Base-by-base conservation (phyloP, 1,140 invertebrate species). In the Drosophila melanica region DNA sequence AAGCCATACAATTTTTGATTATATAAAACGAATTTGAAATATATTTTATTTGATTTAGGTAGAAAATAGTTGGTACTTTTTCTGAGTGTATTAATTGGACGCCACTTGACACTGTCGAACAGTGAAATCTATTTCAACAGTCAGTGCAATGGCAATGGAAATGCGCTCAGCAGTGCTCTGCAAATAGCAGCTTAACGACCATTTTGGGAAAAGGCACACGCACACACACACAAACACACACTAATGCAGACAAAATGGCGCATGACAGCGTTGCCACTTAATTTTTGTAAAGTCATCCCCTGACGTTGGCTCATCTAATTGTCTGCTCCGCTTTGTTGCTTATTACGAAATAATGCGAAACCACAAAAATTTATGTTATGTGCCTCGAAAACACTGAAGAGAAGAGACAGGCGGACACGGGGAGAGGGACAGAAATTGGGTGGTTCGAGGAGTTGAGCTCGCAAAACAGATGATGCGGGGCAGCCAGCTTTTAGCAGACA, bases 281-380 rank as follows among this genome's bases (percentile, higher is more conserved):
- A 81, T 86, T 87, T 77, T 65, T 53, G 45, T 70, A 62, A 82
- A 87, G 51, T 72, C 82, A 62, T 81, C 82, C 84, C 82, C 72
- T 44, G 79, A 62, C 75, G 39, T 44, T 35, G 59, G 23, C 23
- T 47, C 67, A 66, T 67, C 79, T 86, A 87, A 87, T 86, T 86
- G 79, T 75, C 70, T 81, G 68, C 64, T 64, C 47, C 62, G 68
- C 57, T 82, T 79, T 87, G 55, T 68, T 81, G 51, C 75, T 82
- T 79, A 78, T 76, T 73, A 79, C 67, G 57, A 79, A 82, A 86
- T 82, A 87, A 86, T 82, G 79, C 63, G 87, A 68, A 79, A 75
- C 72, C 84, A 74, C 75, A 76, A 79, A 76, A 87, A 86, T 86
- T 69, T 63, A 81, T 72, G 70, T 53, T 71, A 67, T 75, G 66